phyloP scores from a whole-genome alignment of 1,140 invertebrate species.

The Yoshiicerus persimilis region DNA sequence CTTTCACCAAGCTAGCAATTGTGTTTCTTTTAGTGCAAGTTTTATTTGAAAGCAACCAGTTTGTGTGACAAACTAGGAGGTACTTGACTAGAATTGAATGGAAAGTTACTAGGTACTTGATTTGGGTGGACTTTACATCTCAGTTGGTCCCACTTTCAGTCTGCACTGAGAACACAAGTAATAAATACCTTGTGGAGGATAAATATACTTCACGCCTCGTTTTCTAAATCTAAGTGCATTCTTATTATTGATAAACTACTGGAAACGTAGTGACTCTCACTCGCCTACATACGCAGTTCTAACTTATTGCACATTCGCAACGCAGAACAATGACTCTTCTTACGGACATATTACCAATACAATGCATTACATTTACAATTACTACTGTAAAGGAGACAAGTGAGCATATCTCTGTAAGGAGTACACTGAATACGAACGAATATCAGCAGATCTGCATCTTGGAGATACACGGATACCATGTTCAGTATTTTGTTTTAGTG shows the following conservation, averaged over 20 bases:
- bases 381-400: too few species aligned
- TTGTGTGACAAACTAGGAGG: background rate
- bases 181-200: background rate
- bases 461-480: too few species aligned
- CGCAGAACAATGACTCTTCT: too few species aligned
- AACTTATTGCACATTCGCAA: too few species aligned
- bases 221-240: background rate
- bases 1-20: background rate
- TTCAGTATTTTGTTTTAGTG: too few species aligned
- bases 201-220: background rate
- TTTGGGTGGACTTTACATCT: background rate
- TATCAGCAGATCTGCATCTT: too few species aligned
- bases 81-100: background rate
- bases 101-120: background rate
- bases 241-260: background rate
- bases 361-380: too few species aligned
- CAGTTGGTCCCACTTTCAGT: background rate
- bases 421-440: too few species aligned
- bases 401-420: too few species aligned
- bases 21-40: background rate
- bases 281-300: too few species aligned
- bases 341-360: too few species aligned
- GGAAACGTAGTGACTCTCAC: too few species aligned
- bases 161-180: background rate
- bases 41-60: background rate